These are phyloP conservation scores for Cnemophilus loriae DNA, from an alignment of 2,113 vertebrate genomes.

Conservation along the genomic window DNA sequence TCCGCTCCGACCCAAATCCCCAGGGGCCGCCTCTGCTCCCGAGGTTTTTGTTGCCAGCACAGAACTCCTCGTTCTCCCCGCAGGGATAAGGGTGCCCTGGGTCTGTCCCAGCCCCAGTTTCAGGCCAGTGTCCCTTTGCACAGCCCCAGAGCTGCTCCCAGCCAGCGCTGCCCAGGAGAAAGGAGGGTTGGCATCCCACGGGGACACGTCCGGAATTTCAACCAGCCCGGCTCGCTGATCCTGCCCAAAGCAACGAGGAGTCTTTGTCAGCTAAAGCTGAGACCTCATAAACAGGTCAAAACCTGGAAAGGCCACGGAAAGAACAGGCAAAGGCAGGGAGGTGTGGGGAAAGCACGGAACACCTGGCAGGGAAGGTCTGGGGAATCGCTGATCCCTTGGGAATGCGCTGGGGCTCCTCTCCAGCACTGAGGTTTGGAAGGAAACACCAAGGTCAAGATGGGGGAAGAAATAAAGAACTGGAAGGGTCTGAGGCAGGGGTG, in stretches of 20 bases:
- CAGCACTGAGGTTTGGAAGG: not conserved
- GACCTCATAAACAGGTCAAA: not conserved
- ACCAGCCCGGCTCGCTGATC: not conserved
- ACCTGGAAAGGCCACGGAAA: not conserved
- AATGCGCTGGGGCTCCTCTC: rapidly evolving
- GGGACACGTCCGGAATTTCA: not conserved
- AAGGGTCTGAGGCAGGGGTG: not conserved
- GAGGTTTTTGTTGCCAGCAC: not conserved
- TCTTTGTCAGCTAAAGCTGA: rapidly evolving
- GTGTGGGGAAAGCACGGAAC: rapidly evolving
- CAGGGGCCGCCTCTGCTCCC: not conserved
- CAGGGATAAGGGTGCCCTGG: not conserved
- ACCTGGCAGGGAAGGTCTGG: not conserved
- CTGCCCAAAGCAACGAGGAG: not conserved
- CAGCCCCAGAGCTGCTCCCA: not conserved
- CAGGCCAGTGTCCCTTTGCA: not conserved
- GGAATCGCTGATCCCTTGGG: rapidly evolving
- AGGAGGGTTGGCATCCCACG: rapidly evolving
- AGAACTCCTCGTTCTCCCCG: not conserved
- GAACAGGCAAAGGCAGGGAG: not conserved
- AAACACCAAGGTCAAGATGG: not conserved
- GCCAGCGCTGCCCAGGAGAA: not conserved
- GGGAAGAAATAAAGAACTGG: not conserved
- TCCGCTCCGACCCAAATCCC: not conserved
- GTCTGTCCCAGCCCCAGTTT: not conserved